A percentile compares a stretch with the other conserved stretches of the same genome.
These are phyloP conservation scores for Pogonocherus hispidulus DNA, from an alignment of 2,888 invertebrate species.

Conservation along the genomic window DNA sequence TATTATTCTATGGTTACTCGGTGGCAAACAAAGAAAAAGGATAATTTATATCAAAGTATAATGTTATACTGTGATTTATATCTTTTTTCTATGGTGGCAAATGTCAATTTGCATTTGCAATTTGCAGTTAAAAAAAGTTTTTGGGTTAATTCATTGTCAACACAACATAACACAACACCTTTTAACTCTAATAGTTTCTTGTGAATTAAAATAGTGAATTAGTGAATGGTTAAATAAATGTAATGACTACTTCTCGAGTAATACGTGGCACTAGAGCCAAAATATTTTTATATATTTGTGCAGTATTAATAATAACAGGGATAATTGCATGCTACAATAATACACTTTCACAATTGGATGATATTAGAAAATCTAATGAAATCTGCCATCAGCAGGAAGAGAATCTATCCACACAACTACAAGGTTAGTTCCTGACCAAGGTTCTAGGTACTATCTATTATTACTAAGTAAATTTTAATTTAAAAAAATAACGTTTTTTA, in stretches of 20 bases:
- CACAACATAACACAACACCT: too few relatives aligned
- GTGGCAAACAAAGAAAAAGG: too few relatives aligned
- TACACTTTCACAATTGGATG: slow-evolving; percentile 73
- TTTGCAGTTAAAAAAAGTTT: too few relatives aligned
- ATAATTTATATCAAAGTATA: too few relatives aligned
- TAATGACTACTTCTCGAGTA: slow-evolving; percentile 70
- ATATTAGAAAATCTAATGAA: slow-evolving; percentile 70
- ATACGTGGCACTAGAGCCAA: slow-evolving; percentile 74
- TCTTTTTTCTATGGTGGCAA: too few relatives aligned
- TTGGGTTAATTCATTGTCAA: too few relatives aligned
- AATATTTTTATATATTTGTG: slow-evolving; percentile 71
- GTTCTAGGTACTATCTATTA: too few relatives aligned
- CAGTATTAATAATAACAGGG: slow-evolving; percentile 70
- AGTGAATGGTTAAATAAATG: slow-evolving; percentile 45
- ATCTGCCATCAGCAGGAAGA: slow-evolving; percentile 74
- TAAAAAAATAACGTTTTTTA: slow-evolving; percentile 32
- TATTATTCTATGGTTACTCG: too few relatives aligned
- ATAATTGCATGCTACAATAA: slow-evolving; percentile 74
- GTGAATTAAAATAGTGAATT: slow-evolving; percentile 39
- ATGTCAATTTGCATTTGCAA: not conserved
- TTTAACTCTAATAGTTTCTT: slow-evolving; percentile 5
- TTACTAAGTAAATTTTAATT: not conserved
- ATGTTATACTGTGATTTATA: too few relatives aligned
- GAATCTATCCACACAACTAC: slow-evolving; percentile 72
- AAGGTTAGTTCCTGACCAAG: slow-evolving; percentile 69